Evolutionary conservation across 2,113 vertebrate genomes (phyloP), one percentile per base, ranked within the genome.

Genomic region (Monopterus albus): DNA sequence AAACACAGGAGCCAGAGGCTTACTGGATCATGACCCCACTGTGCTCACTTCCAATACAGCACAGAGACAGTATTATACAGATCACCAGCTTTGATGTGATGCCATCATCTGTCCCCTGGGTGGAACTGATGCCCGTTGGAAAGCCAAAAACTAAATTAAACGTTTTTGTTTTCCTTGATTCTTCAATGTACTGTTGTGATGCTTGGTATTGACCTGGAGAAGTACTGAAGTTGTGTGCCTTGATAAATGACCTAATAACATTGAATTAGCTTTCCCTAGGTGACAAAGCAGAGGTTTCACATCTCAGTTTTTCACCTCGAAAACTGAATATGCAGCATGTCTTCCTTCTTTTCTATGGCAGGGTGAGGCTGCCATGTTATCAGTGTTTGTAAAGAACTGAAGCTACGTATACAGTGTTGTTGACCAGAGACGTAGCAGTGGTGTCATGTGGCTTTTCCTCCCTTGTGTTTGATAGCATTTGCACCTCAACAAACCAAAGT

Each of bases 181-280:
- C 23, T 21, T 6, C 25, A 49, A 70, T 81, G 18, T 40, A 71
- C 79, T 36, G 52, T 40, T 65, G n/a, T 57, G 61, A 56, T 72
- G 18, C 38, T 55, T 7, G 29, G 60, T 14, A 23, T 25, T 67
- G 66, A 33, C 49, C 25, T 17, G 4, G 42, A 52, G 8, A 40
- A 49, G 28, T 5, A 33, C 11, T 52, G 21, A 53, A 40, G 28
- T 43, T 49, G 43, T 42, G 33, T 73, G 36, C 61, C 66, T 76
- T 77, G 83, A 82, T 80, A 55, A 52, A 74, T 78, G 78, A 72
- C 42, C 59, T 72, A 71, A 82, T 79, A 86, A 83, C 57, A 14
- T 43, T 6, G 62, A 58, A 52, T 82, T 82, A 79, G 46, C 21
- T 20, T 33, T 64, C 52, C 59, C 66, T 15, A 13, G 62, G 43